phyloP scores from a whole-genome alignment of 1,140 invertebrate species.

The Andrena cerasifolii region DNA sequence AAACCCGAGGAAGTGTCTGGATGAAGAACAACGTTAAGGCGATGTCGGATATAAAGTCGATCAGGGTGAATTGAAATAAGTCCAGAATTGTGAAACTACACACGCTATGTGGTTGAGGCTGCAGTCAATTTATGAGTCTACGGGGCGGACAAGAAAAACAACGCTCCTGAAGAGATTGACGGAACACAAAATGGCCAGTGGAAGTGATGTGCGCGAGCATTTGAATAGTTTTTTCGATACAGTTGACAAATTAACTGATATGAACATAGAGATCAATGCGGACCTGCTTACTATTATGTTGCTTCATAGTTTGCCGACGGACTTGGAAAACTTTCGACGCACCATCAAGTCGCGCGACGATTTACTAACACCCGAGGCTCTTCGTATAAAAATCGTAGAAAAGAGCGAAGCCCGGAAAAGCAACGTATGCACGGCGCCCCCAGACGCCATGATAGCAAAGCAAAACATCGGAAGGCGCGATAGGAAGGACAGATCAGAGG shows the following conservation, averaged over 20 bases:
- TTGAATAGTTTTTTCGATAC: not conserved
- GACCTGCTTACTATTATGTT: slow-evolving; percentile 7
- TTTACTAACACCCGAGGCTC: not conserved
- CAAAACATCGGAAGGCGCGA: not conserved
- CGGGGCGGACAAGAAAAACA: not conserved
- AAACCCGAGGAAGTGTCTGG: slow-evolving; percentile 22
- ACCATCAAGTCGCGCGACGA: slow-evolving; percentile 4
- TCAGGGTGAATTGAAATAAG: slow-evolving; percentile 6
- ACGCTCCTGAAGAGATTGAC: not conserved
- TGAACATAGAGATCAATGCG: not conserved
- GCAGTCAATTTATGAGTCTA: not conserved
- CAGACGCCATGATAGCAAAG: not conserved
- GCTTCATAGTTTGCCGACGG: not conserved
- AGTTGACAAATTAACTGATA: not conserved
- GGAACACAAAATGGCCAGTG: not conserved
- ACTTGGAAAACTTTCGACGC: slow-evolving; percentile 11
- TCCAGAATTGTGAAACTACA: slow-evolving; percentile 6
- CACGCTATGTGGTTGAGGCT: slow-evolving; percentile 9
- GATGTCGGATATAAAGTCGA: not conserved
- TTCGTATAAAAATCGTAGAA: not conserved
- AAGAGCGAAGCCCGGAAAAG: not conserved
- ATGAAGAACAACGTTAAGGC: slow-evolving; percentile 12
- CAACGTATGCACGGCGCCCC: not conserved
- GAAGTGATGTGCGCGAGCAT: not conserved
- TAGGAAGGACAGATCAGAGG: too few species aligned